These are phyloP conservation scores for Heliopora coerulea DNA, from an alignment of 92 coral and sea anemone genomes.

Conservation along the genomic window DNA sequence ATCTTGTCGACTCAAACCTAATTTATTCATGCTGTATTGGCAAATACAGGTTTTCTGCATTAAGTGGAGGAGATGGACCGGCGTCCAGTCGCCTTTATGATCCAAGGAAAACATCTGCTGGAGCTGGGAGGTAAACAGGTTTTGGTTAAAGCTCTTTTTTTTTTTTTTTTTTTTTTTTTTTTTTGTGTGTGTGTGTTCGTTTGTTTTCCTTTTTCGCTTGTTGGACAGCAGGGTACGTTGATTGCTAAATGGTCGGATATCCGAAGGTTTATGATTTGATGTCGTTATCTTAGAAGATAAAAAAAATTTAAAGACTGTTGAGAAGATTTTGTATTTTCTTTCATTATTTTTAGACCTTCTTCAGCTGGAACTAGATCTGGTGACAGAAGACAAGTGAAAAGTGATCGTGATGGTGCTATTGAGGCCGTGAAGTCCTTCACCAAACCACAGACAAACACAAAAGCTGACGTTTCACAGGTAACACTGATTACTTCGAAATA, in stretches of 20 bases:
- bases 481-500: too few species aligned
- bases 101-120: conserved; percentile 62
- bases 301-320: too few species aligned
- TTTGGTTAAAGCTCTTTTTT: too few species aligned
- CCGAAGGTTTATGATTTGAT: too few species aligned
- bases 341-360: conserved; percentile 46
- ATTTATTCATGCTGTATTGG: too few species aligned
- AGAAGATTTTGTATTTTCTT: not conserved
- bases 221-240: too few species aligned
- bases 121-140: conserved; percentile 72
- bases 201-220: too few species aligned
- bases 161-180: too few species aligned
- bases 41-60: conserved; percentile 85
- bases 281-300: too few species aligned
- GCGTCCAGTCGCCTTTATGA: conserved; percentile 47
- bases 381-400: conserved; percentile 49
- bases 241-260: too few species aligned
- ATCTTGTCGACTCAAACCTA: too few species aligned
- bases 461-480: conserved; percentile 13
- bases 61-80: conserved; percentile 49
- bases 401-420: conserved; percentile 80
- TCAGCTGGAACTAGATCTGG: conserved; percentile 58
- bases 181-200: too few species aligned
- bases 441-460: not conserved
- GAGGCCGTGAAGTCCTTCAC: conserved; percentile 69